Evolutionary conservation across 1,140 invertebrate genomes (phyloP), one percentile per base, ranked within the genome.

Genomic region (Pogonognathellus flavescens): DNA sequence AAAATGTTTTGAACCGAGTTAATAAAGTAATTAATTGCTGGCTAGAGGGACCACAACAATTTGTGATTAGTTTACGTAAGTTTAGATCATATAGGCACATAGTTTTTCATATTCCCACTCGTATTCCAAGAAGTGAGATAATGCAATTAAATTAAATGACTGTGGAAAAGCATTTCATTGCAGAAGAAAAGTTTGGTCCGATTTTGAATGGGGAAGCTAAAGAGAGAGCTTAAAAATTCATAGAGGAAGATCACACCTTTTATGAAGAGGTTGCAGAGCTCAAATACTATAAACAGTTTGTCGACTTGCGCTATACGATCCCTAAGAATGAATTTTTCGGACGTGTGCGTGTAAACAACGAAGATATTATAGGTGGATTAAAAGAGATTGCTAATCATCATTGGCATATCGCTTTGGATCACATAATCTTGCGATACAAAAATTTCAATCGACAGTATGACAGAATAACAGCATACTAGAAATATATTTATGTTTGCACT

Each of bases 181-280:
- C 41, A 76, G 70, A 76, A 53, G 82, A 84, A 11, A 70, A 84
- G 22, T 88, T 85, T 62, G 60, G 13, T 1, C 84, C 85, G 0
- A 81, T 88, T 53, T 31, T 88, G 49, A 86, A 86, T 60, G 88
- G 88, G 18, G 84, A 84, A 55, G 88, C 86, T 7, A 85, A 70
- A 25, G 82, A 53, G 8, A 49, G 81, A 57, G 86, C 86, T 7
- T 16, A 59, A 1, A 76, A 80, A 1, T 88, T 86, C 57, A 85
- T 87, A 13, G 7, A 53, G 10, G 83, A 31, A 31, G 86, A 88
- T 11, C 52, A 86, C 31, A 85, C 53, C n/a, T 87, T 88, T 57
- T 70, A 80, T 41, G 88, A 86, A 53, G 85, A 85, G 59, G 49
- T 88, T 20, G 66, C 82, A 7, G 85, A 84, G 20, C 31, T 88